A percentile compares a stretch with the other conserved stretches of the same genome.
These are phyloP conservation scores for Oligia fasciuncula DNA, from an alignment of 2,888 invertebrate species.

Conservation along the genomic window DNA sequence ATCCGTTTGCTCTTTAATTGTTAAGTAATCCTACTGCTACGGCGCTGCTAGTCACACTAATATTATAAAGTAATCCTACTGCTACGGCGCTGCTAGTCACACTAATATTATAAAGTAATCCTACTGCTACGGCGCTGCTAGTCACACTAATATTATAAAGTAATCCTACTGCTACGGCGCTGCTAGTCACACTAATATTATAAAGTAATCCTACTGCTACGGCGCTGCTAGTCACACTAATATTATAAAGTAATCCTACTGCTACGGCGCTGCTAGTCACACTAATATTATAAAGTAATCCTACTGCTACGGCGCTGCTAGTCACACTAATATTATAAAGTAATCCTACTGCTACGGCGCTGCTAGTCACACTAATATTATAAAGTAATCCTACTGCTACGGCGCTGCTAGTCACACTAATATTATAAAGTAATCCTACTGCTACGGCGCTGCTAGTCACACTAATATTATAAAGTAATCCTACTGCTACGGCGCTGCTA, in stretches of 20 bases:
- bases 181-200: neutral
- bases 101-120: neutral
- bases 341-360: neutral
- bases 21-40: neutral
- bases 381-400: neutral
- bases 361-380: neutral
- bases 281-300: neutral
- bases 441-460: no score
- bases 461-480: neutral
- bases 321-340: neutral
- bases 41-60: no score
- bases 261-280: no score
- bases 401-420: neutral
- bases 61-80: neutral
- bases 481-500: neutral
- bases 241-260: neutral
- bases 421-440: neutral
- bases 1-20: neutral
- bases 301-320: neutral
- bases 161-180: neutral
- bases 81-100: no score
- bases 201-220: neutral
- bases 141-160: neutral
- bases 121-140: neutral
- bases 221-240: neutral